A percentile compares a stretch with the other conserved stretches of the same genome.
Conservation (phyloP, 2,113 vertebrate genomes). For the Ellobius talpinus region DNA sequence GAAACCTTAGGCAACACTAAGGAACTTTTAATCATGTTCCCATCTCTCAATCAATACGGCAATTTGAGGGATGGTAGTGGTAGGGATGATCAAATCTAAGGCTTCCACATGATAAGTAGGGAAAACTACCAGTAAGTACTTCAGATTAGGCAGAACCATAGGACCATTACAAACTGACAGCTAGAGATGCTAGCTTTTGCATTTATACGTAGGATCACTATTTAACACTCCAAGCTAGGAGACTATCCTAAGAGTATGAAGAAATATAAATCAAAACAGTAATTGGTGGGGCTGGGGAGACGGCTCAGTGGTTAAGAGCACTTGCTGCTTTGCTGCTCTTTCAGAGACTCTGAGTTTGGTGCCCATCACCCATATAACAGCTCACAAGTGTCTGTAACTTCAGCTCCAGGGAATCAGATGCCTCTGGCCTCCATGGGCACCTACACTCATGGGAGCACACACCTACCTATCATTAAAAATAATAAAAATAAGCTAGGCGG, state of each 20-base stretch:
- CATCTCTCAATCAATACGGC: not conserved
- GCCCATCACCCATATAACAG: not conserved
- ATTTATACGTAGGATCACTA: conserved; percentile 27
- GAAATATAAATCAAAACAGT: conserved; percentile 46
- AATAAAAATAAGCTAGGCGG: not conserved
- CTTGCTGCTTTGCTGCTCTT: not conserved
- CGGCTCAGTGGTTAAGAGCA: not conserved
- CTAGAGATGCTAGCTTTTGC: not conserved
- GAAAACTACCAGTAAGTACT: not conserved
- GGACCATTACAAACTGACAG: conserved; percentile 16
- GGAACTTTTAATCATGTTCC: conserved; percentile 11
- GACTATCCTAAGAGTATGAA: not conserved
- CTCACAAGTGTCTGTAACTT: not conserved
- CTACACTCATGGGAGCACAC: not conserved
- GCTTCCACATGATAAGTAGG: not conserved
- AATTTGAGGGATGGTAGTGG: not conserved
- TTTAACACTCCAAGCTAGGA: conserved; percentile 38
- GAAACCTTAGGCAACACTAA: not conserved
- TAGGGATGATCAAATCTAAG: not conserved
- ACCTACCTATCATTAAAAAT: not conserved
- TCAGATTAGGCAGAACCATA: not conserved
- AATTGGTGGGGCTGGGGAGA: not conserved
- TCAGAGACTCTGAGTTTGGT: not conserved
- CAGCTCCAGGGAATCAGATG: not conserved
- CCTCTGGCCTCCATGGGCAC: not conserved